Evolutionary conservation across 2,113 vertebrate species (phyloP).

Genomic region (Carettochelys insculpta): DNA sequence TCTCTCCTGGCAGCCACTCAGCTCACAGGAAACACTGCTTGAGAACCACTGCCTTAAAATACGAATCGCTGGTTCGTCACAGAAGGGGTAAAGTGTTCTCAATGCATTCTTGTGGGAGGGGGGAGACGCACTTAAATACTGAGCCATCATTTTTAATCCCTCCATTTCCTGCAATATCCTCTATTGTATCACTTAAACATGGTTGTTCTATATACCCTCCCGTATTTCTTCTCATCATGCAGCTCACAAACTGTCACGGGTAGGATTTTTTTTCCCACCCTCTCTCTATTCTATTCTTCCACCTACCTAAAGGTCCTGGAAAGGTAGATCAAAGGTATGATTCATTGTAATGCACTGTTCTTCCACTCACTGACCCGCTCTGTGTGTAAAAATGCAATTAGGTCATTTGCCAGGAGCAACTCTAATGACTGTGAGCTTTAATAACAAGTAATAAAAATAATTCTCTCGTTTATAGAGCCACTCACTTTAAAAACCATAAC

Average conservation of each 20-base stretch:
- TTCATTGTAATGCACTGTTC: neutral
- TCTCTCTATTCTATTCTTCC: conserved; percentile 1
- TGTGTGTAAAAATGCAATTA: conserved; percentile 46
- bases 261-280: conserved; percentile 10
- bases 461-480: conserved; percentile 28
- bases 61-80: neutral
- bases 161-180: conserved; percentile 16
- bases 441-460: neutral
- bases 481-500: neutral
- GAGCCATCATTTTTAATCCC: neutral
- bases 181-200: neutral
- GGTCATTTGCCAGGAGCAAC: conserved; percentile 57
- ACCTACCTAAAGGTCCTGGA: neutral
- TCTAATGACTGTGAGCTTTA: neutral
- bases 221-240: conserved; percentile 24
- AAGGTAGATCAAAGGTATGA: neutral
- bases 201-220: conserved; percentile 63
- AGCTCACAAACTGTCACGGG: conserved; percentile 43
- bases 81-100: neutral
- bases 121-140: neutral
- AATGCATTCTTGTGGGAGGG: neutral
- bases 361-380: neutral
- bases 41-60: neutral
- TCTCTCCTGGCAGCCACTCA: too few relatives aligned
- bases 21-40: too few relatives aligned